These are phyloP conservation scores for Notarius lentiginosus DNA, from an alignment of 2,113 vertebrate species.

Conservation along the genomic window DNA sequence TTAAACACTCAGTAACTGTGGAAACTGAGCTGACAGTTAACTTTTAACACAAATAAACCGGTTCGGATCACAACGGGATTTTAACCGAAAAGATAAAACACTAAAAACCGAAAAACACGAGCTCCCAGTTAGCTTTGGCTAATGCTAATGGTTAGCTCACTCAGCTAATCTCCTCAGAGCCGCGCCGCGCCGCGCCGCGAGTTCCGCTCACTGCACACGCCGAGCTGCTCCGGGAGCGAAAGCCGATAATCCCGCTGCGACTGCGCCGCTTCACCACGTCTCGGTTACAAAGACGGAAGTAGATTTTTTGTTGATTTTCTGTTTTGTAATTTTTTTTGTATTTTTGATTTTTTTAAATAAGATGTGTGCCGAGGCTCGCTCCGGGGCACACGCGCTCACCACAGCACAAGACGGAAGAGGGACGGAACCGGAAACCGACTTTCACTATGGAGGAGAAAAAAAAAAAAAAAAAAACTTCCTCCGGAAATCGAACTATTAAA, in stretches of 20 bases:
- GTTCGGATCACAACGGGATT: too few species aligned
- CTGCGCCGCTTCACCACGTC: slow-evolving; percentile 31
- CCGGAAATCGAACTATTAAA: slow-evolving; percentile 31
- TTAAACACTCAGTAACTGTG: background rate
- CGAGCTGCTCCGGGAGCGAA: background rate
- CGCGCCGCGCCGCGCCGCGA: too few species aligned
- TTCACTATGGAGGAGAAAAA: background rate
- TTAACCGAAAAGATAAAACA: background rate
- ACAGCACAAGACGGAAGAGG: slow-evolving; percentile 50
- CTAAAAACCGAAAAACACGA: background rate
- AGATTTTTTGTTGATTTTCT: slow-evolving; percentile 47
- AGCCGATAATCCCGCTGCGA: background rate
- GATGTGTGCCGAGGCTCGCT: slow-evolving; percentile 49
- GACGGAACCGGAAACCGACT: slow-evolving; percentile 28
- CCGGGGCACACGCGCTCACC: slow-evolving; percentile 52
- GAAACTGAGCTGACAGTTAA: background rate
- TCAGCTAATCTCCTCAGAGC: background rate
- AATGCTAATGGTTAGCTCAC: slow-evolving; percentile 22
- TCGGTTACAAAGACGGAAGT: slow-evolving; percentile 1
- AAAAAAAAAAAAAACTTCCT: slow-evolving; percentile 7
- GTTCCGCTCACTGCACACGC: background rate
- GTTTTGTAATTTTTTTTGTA: slow-evolving; percentile 55
- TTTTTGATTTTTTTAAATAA: slow-evolving; percentile 56
- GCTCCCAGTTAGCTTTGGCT: background rate
- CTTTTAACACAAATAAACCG: background rate